Conservation (phyloP, 2,797 vertebrate species). For the Aselliscus stoliczkanus region DNA sequence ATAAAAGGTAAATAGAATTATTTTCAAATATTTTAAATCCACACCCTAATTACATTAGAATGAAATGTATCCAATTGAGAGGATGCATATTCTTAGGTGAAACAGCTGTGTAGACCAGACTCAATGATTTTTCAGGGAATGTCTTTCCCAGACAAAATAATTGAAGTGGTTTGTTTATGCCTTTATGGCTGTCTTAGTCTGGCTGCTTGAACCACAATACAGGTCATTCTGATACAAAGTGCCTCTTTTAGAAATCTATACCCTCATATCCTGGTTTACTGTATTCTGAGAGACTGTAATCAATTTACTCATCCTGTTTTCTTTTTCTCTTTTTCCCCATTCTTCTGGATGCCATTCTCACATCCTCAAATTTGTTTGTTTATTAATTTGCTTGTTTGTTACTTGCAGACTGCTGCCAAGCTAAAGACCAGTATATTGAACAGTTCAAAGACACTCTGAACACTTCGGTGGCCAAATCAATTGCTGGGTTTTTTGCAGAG, state of each 20-base stretch:
- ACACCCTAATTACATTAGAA: neutral
- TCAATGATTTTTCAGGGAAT: neutral
- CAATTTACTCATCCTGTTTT: neutral
- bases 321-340: neutral
- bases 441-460: constrained; percentile 92
- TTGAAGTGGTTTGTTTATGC: neutral
- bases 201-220: neutral
- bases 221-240: neutral
- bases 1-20: constrained; percentile 1
- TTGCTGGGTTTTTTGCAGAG: constrained; percentile 94
- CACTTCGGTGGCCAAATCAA: constrained; percentile 85
- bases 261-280: neutral
- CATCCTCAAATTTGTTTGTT: neutral
- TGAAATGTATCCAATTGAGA: neutral
- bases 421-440: constrained; percentile 89
- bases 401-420: constrained; percentile 87
- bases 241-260: neutral
- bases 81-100: neutral
- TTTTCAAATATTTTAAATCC: neutral
- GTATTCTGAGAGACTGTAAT: neutral
- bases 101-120: neutral
- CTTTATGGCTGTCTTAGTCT: neutral
- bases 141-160: neutral
- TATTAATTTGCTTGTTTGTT: neutral
- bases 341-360: constrained; percentile 17